Conservation (phyloP, 2,888 invertebrate genomes). For the Hemaris fuciformis region DNA sequence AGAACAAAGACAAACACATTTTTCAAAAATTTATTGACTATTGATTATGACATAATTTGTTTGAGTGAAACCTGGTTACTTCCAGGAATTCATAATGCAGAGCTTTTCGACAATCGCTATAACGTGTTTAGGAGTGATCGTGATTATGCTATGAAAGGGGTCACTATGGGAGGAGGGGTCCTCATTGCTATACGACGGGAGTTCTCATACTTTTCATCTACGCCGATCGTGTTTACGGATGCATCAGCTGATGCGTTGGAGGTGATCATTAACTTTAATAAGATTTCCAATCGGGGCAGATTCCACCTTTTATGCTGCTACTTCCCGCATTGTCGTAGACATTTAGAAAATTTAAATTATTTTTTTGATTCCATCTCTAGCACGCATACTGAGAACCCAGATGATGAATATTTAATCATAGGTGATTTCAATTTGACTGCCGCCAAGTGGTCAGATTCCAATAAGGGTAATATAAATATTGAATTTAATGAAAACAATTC, state of each 20-base stretch:
- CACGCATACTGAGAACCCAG: not conserved
- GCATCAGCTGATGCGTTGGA: constrained; percentile 18
- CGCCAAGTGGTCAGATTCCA: too few relatives aligned
- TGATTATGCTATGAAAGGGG: constrained; percentile 9
- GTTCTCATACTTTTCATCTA: too few relatives aligned
- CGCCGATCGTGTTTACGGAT: constrained; percentile 1
- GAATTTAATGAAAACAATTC: too few relatives aligned
- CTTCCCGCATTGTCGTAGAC: constrained; percentile 6
- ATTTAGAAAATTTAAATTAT: constrained; percentile 5
- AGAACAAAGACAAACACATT: not conserved
- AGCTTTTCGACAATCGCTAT: constrained; percentile 18
- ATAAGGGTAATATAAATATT: too few relatives aligned
- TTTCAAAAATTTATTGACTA: not conserved
- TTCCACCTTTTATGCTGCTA: not conserved
- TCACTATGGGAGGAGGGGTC: constrained; percentile 15
- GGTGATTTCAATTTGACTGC: constrained; percentile 13
- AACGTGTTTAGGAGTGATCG: constrained; percentile 19
- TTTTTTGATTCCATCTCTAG: constrained; percentile 2
- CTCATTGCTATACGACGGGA: constrained; percentile 16
- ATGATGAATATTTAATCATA: constrained; percentile 9
- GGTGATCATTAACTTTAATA: constrained; percentile 11
- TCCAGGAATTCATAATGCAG: constrained; percentile 13
- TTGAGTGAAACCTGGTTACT: constrained; percentile 17
- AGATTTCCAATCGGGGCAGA: not conserved
- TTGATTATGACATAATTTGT: not conserved